These are phyloP conservation scores for Magallana ariakensis DNA, from an alignment of 1,140 invertebrate genomes.

Conservation along the genomic window DNA sequence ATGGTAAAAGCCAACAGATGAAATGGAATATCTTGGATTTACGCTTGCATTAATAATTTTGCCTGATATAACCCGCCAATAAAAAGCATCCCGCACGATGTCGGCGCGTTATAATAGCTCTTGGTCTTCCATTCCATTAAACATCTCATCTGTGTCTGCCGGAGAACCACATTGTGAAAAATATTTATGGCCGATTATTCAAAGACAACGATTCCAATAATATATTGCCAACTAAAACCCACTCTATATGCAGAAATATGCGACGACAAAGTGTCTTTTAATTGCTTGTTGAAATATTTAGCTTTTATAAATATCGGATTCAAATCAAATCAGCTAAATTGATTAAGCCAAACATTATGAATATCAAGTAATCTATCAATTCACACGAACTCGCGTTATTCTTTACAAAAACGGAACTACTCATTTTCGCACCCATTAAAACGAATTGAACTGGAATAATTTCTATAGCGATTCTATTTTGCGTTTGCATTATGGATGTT, in stretches of 20 bases:
- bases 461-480: too few relatives aligned
- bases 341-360: not conserved
- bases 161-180: conserved; percentile 8
- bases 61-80: not conserved
- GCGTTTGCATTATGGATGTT: too few relatives aligned
- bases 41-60: conserved; percentile 32
- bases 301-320: conserved; percentile 21
- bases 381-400: too few relatives aligned
- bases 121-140: conserved; percentile 16
- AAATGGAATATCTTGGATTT: conserved; percentile 23
- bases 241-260: conserved; percentile 16
- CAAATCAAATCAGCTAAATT: not conserved
- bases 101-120: not conserved
- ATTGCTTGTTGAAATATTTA: conserved; percentile 6
- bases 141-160: not conserved
- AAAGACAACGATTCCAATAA: conserved; percentile 15
- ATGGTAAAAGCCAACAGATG: conserved; percentile 13
- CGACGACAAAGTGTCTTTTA: conserved; percentile 11
- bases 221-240: not conserved
- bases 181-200: conserved; percentile 21
- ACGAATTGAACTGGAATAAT: too few relatives aligned
- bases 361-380: not conserved
- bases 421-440: too few relatives aligned
- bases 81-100: not conserved
- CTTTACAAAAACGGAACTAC: too few relatives aligned